Conservation (phyloP, 2,888 invertebrate species). For the Timema cristinae region DNA sequence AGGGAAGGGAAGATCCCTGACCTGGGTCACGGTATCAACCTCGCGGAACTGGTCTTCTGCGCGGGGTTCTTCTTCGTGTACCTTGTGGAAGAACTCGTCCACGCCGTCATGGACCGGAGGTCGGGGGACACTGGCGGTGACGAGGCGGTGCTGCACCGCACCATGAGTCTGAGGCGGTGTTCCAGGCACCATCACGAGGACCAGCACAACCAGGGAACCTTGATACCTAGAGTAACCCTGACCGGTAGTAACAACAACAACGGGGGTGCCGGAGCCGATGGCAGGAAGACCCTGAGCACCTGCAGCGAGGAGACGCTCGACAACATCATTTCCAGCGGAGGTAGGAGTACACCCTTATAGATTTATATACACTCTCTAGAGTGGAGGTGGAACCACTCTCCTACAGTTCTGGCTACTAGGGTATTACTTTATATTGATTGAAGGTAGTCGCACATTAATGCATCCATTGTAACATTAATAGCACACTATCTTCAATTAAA, state of each 20-base stretch:
- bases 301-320: constrained; percentile 22
- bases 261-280: neutral
- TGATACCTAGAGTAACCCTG: constrained; percentile 39
- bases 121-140: constrained; percentile 40
- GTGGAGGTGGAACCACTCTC: too few relatives aligned
- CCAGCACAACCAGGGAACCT: constrained; percentile 23
- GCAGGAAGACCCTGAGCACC: constrained; percentile 1
- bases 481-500: too few relatives aligned
- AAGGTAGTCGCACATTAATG: too few relatives aligned
- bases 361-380: too few relatives aligned
- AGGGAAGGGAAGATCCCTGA: constrained; percentile 45
- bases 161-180: constrained; percentile 52
- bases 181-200: constrained; percentile 36
- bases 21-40: constrained; percentile 47
- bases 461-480: too few relatives aligned
- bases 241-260: neutral
- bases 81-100: constrained; percentile 58
- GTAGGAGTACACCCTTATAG: neutral
- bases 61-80: constrained; percentile 62
- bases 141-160: constrained; percentile 49
- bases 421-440: too few relatives aligned
- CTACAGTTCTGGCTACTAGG: too few relatives aligned
- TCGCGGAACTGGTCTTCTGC: constrained; percentile 58
- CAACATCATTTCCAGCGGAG: constrained; percentile 18
- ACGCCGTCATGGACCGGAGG: constrained; percentile 49